Percentiles rank a stretch among this genome's conserved stretches.
These are phyloP conservation scores for Enteromius fasciolatus DNA, from an alignment of 2,797 vertebrate species.

Conservation along the genomic window DNA sequence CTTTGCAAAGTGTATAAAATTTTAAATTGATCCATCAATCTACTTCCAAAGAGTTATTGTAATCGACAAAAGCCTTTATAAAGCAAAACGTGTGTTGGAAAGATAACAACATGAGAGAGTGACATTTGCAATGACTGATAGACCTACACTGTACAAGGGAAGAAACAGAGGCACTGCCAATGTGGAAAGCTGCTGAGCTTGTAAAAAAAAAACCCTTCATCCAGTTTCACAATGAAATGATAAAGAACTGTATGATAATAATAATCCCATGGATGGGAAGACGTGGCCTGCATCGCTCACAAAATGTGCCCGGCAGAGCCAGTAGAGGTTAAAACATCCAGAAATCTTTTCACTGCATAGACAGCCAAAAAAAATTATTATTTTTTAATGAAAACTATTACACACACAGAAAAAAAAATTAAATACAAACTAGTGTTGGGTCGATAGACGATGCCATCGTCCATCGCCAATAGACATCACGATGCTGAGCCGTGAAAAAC, in stretches of 20 bases:
- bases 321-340: neutral
- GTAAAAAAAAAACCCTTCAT: neutral
- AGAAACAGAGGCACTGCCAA: neutral
- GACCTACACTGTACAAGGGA: neutral
- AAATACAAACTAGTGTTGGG: no score
- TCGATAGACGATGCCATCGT: no score
- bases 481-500: no score
- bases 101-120: neutral
- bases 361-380: neutral
- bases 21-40: neutral
- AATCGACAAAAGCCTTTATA: neutral
- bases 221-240: conserved; percentile 39
- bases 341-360: neutral
- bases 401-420: no score
- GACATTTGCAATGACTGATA: conserved; percentile 37
- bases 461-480: no score
- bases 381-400: neutral
- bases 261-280: neutral
- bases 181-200: neutral
- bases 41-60: neutral
- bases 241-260: conserved; percentile 29
- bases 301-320: conserved; percentile 42
- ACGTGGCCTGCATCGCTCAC: conserved; percentile 8
- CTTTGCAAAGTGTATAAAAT: neutral
- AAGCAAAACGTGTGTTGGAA: neutral